A percentile compares a stretch with the other conserved stretches of the same genome.
Conservation (phyloP, 2,113 vertebrate species). For the Glaucidium brasilianum region DNA sequence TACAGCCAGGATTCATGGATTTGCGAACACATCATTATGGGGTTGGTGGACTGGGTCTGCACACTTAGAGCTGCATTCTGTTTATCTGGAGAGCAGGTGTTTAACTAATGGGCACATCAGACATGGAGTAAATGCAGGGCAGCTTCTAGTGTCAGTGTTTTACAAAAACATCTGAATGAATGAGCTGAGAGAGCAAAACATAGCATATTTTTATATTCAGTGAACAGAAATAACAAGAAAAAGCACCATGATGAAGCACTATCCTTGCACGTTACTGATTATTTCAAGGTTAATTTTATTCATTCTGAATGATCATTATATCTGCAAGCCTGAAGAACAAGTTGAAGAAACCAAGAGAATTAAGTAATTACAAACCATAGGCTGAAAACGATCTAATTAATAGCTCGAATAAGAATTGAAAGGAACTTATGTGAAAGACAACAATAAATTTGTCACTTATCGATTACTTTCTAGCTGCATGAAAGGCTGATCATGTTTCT, state of each 20-base stretch:
- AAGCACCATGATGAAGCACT: background rate
- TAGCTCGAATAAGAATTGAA: background rate
- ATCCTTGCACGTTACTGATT: background rate
- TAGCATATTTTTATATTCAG: background rate
- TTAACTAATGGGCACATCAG: constrained; percentile 20
- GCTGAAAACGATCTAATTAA: background rate
- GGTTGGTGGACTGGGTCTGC: background rate
- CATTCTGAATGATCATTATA: fast-evolving
- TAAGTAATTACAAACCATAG: background rate
- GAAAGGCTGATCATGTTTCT: background rate
- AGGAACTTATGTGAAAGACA: background rate
- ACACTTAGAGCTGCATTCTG: background rate
- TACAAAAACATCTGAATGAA: constrained; percentile 15
- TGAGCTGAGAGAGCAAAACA: constrained; percentile 1
- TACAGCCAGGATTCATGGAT: background rate
- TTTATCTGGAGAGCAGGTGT: constrained; percentile 30
- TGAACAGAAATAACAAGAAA: constrained; percentile 13
- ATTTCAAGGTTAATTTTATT: constrained; percentile 8
- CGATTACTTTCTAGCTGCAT: background rate
- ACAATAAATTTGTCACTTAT: background rate
- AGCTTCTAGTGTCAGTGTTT: background rate
- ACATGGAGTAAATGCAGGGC: background rate
- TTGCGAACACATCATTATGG: background rate
- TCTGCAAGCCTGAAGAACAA: background rate
- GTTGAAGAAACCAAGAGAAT: background rate